Conservation (phyloP, 2,113 vertebrate genomes). For the Gila orcuttii region DNA sequence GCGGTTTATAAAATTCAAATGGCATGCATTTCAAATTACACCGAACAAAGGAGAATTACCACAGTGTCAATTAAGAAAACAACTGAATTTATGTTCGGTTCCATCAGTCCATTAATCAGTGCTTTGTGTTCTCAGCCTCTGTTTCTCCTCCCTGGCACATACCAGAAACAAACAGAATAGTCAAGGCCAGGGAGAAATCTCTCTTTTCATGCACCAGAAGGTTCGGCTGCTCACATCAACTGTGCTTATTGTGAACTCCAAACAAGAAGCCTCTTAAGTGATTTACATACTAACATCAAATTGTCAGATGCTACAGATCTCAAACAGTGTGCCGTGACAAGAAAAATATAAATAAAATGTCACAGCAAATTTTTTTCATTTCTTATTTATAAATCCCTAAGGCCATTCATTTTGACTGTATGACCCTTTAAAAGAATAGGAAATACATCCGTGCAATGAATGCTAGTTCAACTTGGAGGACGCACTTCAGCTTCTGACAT, state of each 20-base stretch:
- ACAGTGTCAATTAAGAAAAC: slow-evolving; percentile 39
- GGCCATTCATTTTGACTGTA: neutral
- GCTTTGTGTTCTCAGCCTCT: slow-evolving; percentile 27
- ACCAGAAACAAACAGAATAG: slow-evolving; percentile 30
- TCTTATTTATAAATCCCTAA: neutral
- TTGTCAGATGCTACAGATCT: neutral
- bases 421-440: neutral
- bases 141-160: slow-evolving; percentile 22
- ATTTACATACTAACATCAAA: slow-evolving; percentile 31
- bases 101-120: slow-evolving; percentile 43
- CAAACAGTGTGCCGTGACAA: neutral
- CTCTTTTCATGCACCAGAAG: slow-evolving; percentile 31
- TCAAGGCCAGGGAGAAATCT: slow-evolving; percentile 36
- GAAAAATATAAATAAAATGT: neutral
- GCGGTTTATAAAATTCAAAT: slow-evolving; percentile 54
- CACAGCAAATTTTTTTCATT: neutral
- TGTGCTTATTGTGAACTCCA: slow-evolving; percentile 37
- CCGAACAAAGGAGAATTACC: slow-evolving; percentile 57
- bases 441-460: neutral
- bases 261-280: slow-evolving; percentile 39
- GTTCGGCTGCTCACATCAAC: slow-evolving; percentile 14
- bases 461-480: neutral
- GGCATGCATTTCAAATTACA: slow-evolving; percentile 56
- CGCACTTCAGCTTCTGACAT: neutral
- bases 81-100: slow-evolving; percentile 31